A percentile compares a stretch with the other conserved stretches of the same genome.
These are phyloP conservation scores for Laupala kohalensis DNA, from an alignment of 1,140 invertebrate genomes.

Conservation along the genomic window DNA sequence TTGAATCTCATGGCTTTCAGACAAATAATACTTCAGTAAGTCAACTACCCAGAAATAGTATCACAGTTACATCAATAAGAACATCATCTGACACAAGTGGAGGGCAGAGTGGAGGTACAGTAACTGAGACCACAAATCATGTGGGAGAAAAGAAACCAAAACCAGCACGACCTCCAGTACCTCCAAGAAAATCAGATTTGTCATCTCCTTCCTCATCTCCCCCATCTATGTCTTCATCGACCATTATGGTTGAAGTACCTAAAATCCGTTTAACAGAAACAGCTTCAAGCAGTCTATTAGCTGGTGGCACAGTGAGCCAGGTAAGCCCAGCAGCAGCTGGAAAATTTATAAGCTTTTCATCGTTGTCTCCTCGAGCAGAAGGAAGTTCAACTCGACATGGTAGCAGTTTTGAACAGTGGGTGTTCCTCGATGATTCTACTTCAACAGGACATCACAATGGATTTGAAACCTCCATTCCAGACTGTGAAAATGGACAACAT, in stretches of 20 bases:
- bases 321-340: not conserved
- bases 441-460: conserved; percentile 12
- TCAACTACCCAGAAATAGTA: conserved; percentile 2
- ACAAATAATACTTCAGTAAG: not conserved
- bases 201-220: not conserved
- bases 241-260: not conserved
- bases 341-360: conserved; percentile 11
- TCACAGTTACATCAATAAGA: conserved; percentile 9
- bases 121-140: not conserved
- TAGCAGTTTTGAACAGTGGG: conserved; percentile 22
- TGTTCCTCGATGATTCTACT: conserved; percentile 18
- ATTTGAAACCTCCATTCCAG: conserved; percentile 10
- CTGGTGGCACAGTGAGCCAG: not conserved
- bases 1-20: not conserved
- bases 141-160: not conserved
- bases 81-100: not conserved
- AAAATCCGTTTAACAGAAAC: not conserved
- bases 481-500: conserved; percentile 16
- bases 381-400: conserved; percentile 3
- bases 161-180: conserved; percentile 11
- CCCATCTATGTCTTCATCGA: not conserved
- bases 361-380: not conserved
- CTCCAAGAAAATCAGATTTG: conserved; percentile 13
- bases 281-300: not conserved
- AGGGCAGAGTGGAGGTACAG: not conserved